Base-by-base conservation (phyloP, 2,797 vertebrate genomes). In the Crocidura indochinensis region DNA sequence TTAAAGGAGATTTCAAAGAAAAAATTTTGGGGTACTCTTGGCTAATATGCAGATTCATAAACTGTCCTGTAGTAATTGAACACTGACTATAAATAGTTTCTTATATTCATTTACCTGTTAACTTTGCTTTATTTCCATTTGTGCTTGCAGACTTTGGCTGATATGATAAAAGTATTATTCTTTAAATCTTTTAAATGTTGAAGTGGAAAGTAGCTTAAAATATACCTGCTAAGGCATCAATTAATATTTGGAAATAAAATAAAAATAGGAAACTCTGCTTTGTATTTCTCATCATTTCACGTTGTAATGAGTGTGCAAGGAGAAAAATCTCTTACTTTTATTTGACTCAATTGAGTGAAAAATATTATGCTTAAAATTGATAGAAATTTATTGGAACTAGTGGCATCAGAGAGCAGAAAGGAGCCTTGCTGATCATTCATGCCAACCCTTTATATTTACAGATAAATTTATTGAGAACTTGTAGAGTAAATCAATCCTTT, bases 101-200 rank as follows among this genome's bases (percentile, higher is more conserved):
- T 68, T 78, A 22, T 74, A 68, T 88, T 86, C 69, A 62, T 89
- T 95, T 78, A 56, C 87, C 65, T 92, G 69, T 74, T 84, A 77
- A 79, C 51, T 84, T 76, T 76, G 82, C 27, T 91, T 90, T 73
- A 44, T 73, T 94, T 91, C 73, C 31, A 87, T 88, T 74, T 85
- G 67, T 46, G 4, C 17, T 64, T 44, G 47, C 6, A 64, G 19
- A 27, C 17, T 88, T n/a, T 86, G 60, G 65, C 31, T 88, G 74
- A 71, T 68, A 14, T 29, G 71, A 68, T 67, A 53, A 84, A 76
- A 80, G 29, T 87, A 44, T n/a, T n/a, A 83, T 49, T 79, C 46
- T 84, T 69, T 75, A 76, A 85, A n/a, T 83, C 64, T 84, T 77
- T 75, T 65, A 88, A 83, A 81, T 80, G 49, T 20, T 56, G 2